Evolutionary conservation across 2,113 vertebrate species (phyloP), one percentile per base, ranked within the genome.

Genomic region (Mugil cephalus): DNA sequence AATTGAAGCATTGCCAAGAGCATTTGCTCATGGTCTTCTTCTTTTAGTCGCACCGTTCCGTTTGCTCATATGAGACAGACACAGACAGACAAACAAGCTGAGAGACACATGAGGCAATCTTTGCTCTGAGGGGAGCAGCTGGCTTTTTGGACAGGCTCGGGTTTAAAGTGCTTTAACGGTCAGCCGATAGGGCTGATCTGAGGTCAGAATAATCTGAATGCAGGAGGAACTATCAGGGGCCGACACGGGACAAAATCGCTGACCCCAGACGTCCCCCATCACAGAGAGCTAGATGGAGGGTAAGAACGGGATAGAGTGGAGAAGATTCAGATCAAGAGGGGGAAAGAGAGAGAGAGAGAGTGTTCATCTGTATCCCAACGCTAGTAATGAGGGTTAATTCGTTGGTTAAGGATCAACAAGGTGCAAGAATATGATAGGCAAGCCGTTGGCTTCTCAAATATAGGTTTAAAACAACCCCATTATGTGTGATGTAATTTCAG

Each of bases 351-450:
- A 18, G 70, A 53, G 70, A 73, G 55, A 77, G 79, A 67, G 50
- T n/a, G 3, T 81, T 96, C 95, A 95, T 96, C 96, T 96, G 93
- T 95, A 96, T 96, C 96, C 96, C 94, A 95, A 95, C 94, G 90
- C 94, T 92, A 92, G 92, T 97, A 97, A 97, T 97, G 95, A 96
- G 95, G 97, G 97, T 98, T 98, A 98, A 98, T 98, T 98, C 95
- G 93, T 91, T 95, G 96, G 96, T 96, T 96, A 95, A 94, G 95
- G 95, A 97, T 97, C 97, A 98, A 97, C 93, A 93, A 96, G 96
- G 94, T 94, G 96, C 95, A 96, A 95, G 95, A 95, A 95, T 95
- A 96, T 96, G 96, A 97, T 96, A 94, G 96, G 94, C 95, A 95
- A 96, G 96, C 93, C 94, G 94, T 95, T 96, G 95, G 94, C 95